Base-by-base conservation (phyloP, 2,113 vertebrate species). In the Cercocebus atys region DNA sequence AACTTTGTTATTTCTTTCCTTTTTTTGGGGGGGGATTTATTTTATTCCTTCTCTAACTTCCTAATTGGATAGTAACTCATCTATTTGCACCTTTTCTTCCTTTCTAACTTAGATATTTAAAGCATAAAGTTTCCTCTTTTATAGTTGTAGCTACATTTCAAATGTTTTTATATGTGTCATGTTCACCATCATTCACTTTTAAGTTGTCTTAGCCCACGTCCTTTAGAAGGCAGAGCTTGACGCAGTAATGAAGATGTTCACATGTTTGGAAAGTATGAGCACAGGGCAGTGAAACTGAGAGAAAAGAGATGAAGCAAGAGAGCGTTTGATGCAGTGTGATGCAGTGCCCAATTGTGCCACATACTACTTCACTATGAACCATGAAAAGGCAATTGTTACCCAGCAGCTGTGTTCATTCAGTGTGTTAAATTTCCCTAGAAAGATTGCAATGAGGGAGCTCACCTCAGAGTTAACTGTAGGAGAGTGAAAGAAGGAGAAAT, bases 341-440 rank as follows among this genome's bases (percentile, higher is more conserved):
- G 13, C 3, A 22, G 11, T 3, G 12, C 68, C 32, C 23, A 1
- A 1, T 0, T 6, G 17, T 17, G 4, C 27, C 22, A 4, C 30
- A 12, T 8, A 6, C 10, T 12, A 1, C 73, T 72, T 47, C 61
- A 27, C 66, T 43, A 17, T 25, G 45, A 13, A 23, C 45, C 32
- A 3, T 0, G 5, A 3, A 61, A 25, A n/a, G 70, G 45, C 45
- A 5, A 5, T 10, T 57, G 17, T 7, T 64, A 47, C 94, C 55
- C 5, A 16, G 79, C 7, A 20, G 23, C 30, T 25, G 12, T 66
- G 66, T 22, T 76, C n/a, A 40, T 17, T 55, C 17, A 0, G 8
- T 32, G 52, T 5, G 12, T 6, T 52, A 14, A 70, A 16, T 57
- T 35, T 88, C 75, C 47, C 52, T 78, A 20, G 38, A 27, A 82